Percentiles rank a stretch among this genome's conserved stretches.
These are phyloP conservation scores for Ctenicera cuprea DNA, from an alignment of 2,888 invertebrate species.

Conservation along the genomic window DNA sequence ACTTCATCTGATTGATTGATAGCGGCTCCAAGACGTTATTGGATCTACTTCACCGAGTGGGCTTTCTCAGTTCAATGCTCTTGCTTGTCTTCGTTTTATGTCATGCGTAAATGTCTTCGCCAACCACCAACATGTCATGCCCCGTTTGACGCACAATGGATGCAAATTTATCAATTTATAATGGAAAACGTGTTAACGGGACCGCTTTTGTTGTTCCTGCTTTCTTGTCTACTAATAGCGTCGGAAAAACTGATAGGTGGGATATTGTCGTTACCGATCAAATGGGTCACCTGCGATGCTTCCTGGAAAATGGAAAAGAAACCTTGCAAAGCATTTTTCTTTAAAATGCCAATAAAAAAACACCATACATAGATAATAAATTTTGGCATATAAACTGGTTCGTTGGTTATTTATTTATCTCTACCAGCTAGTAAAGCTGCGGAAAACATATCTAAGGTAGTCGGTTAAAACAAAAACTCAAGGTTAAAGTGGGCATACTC, in stretches of 20 bases:
- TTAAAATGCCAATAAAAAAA: too few relatives aligned
- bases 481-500: too few relatives aligned
- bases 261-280: slow-evolving; percentile 14
- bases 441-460: too few relatives aligned
- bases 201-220: slow-evolving; percentile 43
- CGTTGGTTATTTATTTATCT: too few relatives aligned
- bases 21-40: slow-evolving; percentile 55
- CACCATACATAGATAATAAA: not conserved
- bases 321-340: not conserved
- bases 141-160: slow-evolving; percentile 54
- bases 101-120: slow-evolving; percentile 56
- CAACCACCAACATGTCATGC: slow-evolving; percentile 55
- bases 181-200: slow-evolving; percentile 49
- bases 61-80: slow-evolving; percentile 56
- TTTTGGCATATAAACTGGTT: not conserved
- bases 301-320: not conserved
- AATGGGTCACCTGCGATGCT: slow-evolving; percentile 13
- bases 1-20: slow-evolving; percentile 59
- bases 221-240: slow-evolving; percentile 44
- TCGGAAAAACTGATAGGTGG: slow-evolving; percentile 37
- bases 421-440: too few relatives aligned
- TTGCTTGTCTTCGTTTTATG: slow-evolving; percentile 55
- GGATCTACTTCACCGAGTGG: slow-evolving; percentile 52
- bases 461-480: too few relatives aligned
- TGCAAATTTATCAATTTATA: slow-evolving; percentile 53